phyloP scores from a whole-genome alignment of 2,113 vertebrate genomes.

The Forbesichthys papilliferus region DNA sequence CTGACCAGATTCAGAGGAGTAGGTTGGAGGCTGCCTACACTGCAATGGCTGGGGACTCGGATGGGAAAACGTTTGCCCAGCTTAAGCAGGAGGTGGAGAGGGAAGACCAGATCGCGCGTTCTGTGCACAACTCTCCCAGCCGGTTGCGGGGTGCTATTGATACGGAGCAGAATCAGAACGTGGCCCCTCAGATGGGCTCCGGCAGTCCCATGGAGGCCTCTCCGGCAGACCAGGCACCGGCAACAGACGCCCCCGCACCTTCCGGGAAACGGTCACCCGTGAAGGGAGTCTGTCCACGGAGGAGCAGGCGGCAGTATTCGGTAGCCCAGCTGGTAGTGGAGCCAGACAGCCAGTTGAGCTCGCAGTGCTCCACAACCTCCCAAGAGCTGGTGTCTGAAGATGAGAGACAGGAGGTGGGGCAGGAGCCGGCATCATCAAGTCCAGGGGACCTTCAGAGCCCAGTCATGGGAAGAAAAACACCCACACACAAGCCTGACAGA shows the following conservation, averaged over 20 bases:
- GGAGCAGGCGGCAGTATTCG: slow-evolving; percentile 58
- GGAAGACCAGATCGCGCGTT: slow-evolving; percentile 60
- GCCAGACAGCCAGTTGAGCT: slow-evolving; percentile 68
- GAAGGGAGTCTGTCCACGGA: not conserved
- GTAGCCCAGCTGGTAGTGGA: slow-evolving; percentile 78
- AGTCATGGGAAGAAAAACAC: slow-evolving; percentile 22
- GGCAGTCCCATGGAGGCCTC: slow-evolving; percentile 52
- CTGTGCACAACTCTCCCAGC: slow-evolving; percentile 26
- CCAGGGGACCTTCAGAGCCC: slow-evolving; percentile 34
- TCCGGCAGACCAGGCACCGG: slow-evolving; percentile 39
- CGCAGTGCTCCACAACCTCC: slow-evolving; percentile 47
- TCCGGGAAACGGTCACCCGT: too few relatives aligned
- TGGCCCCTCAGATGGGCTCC: slow-evolving; percentile 21
- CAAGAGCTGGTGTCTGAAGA: slow-evolving; percentile 16
- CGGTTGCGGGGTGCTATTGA: slow-evolving; percentile 7
- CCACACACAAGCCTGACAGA: slow-evolving; percentile 8
- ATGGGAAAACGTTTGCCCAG: slow-evolving; percentile 70
- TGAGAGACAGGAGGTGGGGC: slow-evolving; percentile 16
- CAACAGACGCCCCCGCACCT: slow-evolving; percentile 5
- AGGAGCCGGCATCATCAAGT: slow-evolving; percentile 22
- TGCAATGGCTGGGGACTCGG: slow-evolving; percentile 59
- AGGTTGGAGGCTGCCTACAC: slow-evolving; percentile 78
- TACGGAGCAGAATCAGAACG: slow-evolving; percentile 44
- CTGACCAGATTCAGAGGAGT: slow-evolving; percentile 30
- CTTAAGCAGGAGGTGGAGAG: slow-evolving; percentile 76